These are phyloP conservation scores for Ptilorrhoa leucosticta DNA, from an alignment of 2,113 vertebrate species.

Conservation along the genomic window DNA sequence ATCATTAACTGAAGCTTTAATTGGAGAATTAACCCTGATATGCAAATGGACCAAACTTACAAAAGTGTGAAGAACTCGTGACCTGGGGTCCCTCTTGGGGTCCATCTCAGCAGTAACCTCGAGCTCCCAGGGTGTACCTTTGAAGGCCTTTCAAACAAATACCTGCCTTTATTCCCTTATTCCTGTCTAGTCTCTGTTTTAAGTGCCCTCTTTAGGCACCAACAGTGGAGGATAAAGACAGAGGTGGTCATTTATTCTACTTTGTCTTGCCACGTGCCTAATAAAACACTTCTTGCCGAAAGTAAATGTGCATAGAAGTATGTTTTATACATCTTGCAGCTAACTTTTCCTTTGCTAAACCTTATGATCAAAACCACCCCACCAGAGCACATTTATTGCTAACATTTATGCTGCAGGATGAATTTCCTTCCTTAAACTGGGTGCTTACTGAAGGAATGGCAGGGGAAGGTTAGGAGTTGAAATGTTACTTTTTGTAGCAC, in stretches of 20 bases:
- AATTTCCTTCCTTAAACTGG: not conserved
- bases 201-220: no score
- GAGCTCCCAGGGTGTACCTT: no score
- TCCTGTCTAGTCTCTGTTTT: no score
- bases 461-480: not conserved
- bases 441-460: not conserved
- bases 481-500: not conserved
- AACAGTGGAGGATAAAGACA: not conserved
- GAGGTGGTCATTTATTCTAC: not conserved
- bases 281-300: not conserved
- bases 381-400: not conserved
- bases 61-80: no score
- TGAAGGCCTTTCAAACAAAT: no score
- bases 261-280: not conserved
- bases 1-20: no score
- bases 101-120: no score
- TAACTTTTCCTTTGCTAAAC: not conserved
- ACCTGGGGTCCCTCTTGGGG: no score
- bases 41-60: no score
- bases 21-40: no score
- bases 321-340: not conserved
- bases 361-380: not conserved
- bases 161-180: no score
- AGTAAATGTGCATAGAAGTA: not conserved
- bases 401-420: not conserved